A percentile compares a stretch with the other conserved stretches of the same genome.
phyloP scores from a whole-genome alignment of 2,113 vertebrate genomes.

The Natator depressus region DNA sequence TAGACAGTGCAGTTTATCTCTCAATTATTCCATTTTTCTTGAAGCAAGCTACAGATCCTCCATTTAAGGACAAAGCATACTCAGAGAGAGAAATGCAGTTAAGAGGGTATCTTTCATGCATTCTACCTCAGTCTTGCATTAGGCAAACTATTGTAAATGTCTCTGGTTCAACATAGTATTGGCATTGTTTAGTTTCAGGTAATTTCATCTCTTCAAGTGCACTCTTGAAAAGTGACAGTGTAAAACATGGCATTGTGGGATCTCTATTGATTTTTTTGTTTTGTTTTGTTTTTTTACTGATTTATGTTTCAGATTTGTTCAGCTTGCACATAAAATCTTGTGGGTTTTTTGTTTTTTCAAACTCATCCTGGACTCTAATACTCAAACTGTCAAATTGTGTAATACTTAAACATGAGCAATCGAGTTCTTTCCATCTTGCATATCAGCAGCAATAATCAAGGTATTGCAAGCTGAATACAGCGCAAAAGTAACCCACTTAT shows the following conservation, averaged over 20 bases:
- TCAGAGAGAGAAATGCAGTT: background rate
- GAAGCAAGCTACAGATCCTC: background rate
- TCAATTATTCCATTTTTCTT: background rate
- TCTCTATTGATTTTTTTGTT: background rate
- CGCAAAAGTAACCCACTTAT: background rate
- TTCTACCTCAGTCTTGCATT: background rate
- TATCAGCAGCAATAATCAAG: background rate
- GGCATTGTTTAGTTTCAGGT: background rate
- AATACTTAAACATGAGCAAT: background rate
- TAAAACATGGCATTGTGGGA: background rate
- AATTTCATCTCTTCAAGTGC: background rate
- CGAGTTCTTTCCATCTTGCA: background rate
- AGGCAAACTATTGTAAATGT: background rate
- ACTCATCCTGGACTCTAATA: background rate
- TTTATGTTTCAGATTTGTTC: background rate
- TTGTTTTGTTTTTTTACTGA: background rate
- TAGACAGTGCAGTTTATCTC: background rate
- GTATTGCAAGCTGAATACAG: background rate
- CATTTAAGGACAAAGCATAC: background rate
- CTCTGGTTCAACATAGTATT: background rate
- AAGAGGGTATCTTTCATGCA: background rate
- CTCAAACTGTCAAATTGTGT: background rate
- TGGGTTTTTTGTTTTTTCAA: background rate
- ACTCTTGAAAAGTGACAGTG: background rate
- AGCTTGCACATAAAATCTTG: background rate